These are phyloP conservation scores for Hoplodrina ambigua DNA, from an alignment of 2,888 invertebrate species.

Conservation along the genomic window DNA sequence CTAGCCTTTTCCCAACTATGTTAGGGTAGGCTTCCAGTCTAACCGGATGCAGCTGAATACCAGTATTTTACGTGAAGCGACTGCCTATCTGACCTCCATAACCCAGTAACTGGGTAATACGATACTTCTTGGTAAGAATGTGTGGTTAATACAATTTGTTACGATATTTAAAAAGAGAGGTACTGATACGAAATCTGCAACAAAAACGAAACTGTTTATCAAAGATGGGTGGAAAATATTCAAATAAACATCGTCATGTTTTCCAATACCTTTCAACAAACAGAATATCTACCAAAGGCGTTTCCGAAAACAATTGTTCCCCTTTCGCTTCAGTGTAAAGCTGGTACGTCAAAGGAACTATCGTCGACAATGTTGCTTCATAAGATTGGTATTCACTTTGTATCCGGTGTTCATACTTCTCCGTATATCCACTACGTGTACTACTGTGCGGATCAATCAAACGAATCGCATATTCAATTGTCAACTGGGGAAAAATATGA, in stretches of 20 bases:
- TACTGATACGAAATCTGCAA: too few relatives aligned
- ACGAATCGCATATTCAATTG: not conserved
- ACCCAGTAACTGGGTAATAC: too few relatives aligned
- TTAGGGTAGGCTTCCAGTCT: too few relatives aligned
- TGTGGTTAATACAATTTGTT: too few relatives aligned
- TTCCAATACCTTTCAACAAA: conserved; percentile 10
- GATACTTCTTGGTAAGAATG: too few relatives aligned
- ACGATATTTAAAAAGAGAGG: too few relatives aligned
- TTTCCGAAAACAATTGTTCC: conserved; percentile 16
- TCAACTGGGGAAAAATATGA: not conserved
- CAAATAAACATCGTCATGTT: conserved; percentile 4
- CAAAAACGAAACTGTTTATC: too few relatives aligned
- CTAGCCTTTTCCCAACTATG: too few relatives aligned
- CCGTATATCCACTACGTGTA: conserved; percentile 10
- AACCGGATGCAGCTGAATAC: too few relatives aligned
- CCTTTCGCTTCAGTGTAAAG: not conserved
- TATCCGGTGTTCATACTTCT: not conserved
- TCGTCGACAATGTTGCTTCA: conserved; percentile 3
- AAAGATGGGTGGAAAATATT: not conserved
- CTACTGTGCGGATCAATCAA: conserved; percentile 7
- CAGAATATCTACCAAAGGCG: conserved; percentile 7
- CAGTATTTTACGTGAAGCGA: too few relatives aligned
- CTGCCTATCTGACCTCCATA: too few relatives aligned
- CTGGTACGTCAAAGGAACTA: conserved; percentile 33
- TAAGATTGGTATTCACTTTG: conserved; percentile 32